Evolutionary conservation across 2,113 vertebrate genomes (phyloP).

Genomic region (Bungarus multicinctus): DNA sequence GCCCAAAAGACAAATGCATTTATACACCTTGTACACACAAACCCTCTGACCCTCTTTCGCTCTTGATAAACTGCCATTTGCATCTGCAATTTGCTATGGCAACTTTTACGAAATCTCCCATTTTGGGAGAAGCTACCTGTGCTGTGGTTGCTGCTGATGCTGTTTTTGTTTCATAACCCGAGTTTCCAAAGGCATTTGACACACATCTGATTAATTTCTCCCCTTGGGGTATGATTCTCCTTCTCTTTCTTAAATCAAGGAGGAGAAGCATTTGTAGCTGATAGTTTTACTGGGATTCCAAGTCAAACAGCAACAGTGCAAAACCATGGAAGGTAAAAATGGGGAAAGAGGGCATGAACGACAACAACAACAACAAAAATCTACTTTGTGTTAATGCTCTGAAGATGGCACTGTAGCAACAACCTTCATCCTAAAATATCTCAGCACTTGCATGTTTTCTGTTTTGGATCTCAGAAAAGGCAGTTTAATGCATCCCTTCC

Average conservation of each 20-base stretch:
- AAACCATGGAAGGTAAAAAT: not conserved
- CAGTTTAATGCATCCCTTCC: constrained; percentile 48
- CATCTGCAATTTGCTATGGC: not conserved
- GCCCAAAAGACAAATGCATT: not conserved
- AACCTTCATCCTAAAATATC: constrained; percentile 57
- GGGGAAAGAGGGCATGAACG: not conserved
- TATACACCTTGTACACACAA: not conserved
- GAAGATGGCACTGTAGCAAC: constrained; percentile 75
- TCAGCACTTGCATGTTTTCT: constrained; percentile 46
- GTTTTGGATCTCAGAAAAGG: constrained; percentile 37
- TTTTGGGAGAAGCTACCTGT: not conserved
- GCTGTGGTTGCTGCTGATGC: not conserved
- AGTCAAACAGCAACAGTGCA: constrained; percentile 36
- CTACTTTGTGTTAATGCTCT: constrained; percentile 59
- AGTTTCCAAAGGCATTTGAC: not conserved
- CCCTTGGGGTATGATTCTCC: not conserved
- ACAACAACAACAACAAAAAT: not conserved
- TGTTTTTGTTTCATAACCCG: not conserved
- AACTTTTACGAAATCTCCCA: not conserved
- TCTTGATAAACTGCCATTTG: not conserved
- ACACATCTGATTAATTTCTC: not conserved
- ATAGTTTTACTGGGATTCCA: not conserved
- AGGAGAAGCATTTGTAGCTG: not conserved
- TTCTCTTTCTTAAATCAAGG: not conserved
- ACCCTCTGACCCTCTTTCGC: not conserved